Evolutionary conservation across 2,113 vertebrate species (phyloP).

Genomic region (Eurystomus gularis): DNA sequence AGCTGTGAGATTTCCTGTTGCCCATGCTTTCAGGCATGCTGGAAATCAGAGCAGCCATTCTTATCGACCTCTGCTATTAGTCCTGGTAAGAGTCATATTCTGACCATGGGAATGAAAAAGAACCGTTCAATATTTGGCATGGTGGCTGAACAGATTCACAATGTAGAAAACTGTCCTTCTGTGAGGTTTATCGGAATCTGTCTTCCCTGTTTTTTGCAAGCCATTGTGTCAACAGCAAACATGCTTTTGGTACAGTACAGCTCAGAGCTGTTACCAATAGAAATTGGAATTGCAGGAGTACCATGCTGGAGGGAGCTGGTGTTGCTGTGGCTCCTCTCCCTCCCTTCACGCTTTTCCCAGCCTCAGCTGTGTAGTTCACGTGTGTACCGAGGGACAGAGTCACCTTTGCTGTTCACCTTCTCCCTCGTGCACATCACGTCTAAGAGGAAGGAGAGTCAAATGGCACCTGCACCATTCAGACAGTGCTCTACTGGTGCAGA

Average conservation of each 20-base stretch:
- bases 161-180: neutral
- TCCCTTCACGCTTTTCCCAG: neutral
- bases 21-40: neutral
- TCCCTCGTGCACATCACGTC: fast-evolving
- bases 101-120: neutral
- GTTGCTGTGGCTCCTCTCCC: neutral
- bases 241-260: neutral
- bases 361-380: neutral
- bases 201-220: neutral
- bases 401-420: neutral
- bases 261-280: neutral
- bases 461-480: neutral
- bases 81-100: neutral
- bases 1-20: neutral
- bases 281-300: neutral
- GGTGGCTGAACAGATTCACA: neutral
- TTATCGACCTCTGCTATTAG: neutral
- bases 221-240: neutral
- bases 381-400: neutral
- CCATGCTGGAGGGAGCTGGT: neutral
- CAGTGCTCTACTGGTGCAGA: neutral
- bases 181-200: neutral
- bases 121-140: neutral
- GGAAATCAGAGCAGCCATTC: neutral
- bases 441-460: neutral